Evolutionary conservation across 1,140 invertebrate genomes (phyloP).

Genomic region (Ostrea edulis): DNA sequence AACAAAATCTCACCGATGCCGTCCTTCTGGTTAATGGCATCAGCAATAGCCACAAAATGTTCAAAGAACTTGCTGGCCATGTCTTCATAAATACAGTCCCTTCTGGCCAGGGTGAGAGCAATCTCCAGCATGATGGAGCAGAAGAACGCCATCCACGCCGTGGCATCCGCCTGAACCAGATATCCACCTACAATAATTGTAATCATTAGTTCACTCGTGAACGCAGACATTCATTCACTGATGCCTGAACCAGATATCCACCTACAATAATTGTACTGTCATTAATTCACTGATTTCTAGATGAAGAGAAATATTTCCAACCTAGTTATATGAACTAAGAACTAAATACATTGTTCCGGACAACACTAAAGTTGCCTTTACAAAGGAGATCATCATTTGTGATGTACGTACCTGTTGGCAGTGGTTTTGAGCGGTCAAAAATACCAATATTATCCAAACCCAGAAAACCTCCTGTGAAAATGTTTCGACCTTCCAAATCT

Average conservation of each 20-base stretch:
- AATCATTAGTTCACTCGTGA: background rate
- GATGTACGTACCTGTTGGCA: constrained; percentile 65
- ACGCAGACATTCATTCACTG: no score
- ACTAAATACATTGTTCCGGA: no score
- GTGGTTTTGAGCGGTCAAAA: constrained; percentile 79
- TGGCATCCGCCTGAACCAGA: constrained; percentile 79
- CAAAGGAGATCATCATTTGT: no score
- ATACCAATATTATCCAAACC: constrained; percentile 80
- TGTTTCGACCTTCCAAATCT: constrained; percentile 76
- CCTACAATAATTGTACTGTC: constrained; percentile 25
- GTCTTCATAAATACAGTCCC: constrained; percentile 78
- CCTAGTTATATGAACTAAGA: no score
- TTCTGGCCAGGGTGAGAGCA: constrained; percentile 75
- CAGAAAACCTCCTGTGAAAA: constrained; percentile 80
- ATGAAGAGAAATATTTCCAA: constrained; percentile 10
- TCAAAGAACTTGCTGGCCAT: constrained; percentile 80
- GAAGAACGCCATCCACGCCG: constrained; percentile 80
- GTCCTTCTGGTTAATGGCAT: constrained; percentile 78
- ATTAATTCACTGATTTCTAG: constrained; percentile 67
- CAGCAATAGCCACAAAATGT: constrained; percentile 78
- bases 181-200: constrained; percentile 55
- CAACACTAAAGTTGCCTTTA: no score
- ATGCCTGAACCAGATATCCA: constrained; percentile 76
- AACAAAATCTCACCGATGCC: constrained; percentile 58
- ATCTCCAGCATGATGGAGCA: constrained; percentile 79